These are phyloP conservation scores for Oreotrochilus melanogaster DNA, from an alignment of 2,113 vertebrate species.

Conservation along the genomic window DNA sequence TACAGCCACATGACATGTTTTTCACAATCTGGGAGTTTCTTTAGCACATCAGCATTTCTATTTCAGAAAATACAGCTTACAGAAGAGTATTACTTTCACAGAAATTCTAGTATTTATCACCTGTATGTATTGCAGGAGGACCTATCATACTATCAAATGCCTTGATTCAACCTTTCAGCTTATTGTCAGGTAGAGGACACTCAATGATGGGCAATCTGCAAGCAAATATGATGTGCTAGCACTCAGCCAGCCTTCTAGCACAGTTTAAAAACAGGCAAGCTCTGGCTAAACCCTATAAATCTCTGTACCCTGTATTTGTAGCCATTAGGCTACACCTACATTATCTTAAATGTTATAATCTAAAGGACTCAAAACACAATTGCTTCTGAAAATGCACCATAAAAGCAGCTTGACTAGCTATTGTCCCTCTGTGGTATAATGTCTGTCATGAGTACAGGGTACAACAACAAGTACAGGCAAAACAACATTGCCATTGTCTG, in stretches of 20 bases:
- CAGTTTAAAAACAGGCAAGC: not conserved
- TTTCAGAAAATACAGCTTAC: not conserved
- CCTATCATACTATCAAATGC: not conserved
- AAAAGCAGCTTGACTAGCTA: not conserved
- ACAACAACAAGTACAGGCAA: not conserved
- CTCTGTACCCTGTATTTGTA: not conserved
- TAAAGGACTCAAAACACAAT: not conserved
- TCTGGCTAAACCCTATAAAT: not conserved
- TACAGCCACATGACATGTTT: not conserved
- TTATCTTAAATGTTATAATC: not conserved
- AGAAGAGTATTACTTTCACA: not conserved
- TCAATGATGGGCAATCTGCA: not conserved
- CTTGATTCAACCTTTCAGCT: not conserved
- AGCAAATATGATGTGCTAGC: not conserved
- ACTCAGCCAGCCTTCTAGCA: not conserved
- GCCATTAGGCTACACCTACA: not conserved
- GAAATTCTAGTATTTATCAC: not conserved
- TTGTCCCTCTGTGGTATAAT: not conserved
- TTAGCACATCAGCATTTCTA: not conserved
- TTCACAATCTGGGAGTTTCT: not conserved
- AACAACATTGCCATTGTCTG: not conserved
- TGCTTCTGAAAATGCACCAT: not conserved
- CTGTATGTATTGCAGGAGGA: not conserved
- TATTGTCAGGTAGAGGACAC: not conserved
- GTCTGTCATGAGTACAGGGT: not conserved